These are phyloP conservation scores for Dreissena polymorpha DNA, from an alignment of 1,140 invertebrate genomes.

Conservation along the genomic window DNA sequence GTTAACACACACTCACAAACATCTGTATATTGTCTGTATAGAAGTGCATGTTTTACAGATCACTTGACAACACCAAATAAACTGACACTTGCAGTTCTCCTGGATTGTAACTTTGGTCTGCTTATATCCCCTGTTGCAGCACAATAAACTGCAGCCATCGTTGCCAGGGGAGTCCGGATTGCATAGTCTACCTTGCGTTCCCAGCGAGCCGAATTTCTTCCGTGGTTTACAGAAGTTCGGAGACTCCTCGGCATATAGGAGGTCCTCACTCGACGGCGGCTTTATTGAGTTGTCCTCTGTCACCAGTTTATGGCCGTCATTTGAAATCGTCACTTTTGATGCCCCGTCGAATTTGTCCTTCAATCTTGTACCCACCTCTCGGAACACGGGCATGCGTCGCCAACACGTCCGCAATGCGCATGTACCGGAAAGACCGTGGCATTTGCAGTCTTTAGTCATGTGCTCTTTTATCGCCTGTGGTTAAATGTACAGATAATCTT, in stretches of 20 bases:
- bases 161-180: constrained; percentile 77
- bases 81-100: constrained; percentile 74
- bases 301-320: constrained; percentile 70
- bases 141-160: constrained; percentile 80
- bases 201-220: constrained; percentile 68
- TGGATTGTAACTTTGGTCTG: constrained; percentile 60
- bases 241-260: constrained; percentile 92
- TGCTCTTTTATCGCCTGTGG: constrained; percentile 70
- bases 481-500: constrained; percentile 10
- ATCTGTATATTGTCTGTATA: constrained; percentile 65
- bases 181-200: constrained; percentile 76
- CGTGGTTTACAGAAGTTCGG: constrained; percentile 91
- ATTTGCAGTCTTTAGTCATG: constrained; percentile 87
- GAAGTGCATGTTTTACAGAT: constrained; percentile 71
- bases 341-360: constrained; percentile 91
- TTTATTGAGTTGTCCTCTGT: constrained; percentile 80
- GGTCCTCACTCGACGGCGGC: constrained; percentile 90
- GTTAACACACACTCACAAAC: constrained; percentile 53
- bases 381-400: constrained; percentile 92
- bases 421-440: constrained; percentile 97
- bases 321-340: constrained; percentile 84
- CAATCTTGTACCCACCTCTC: constrained; percentile 89
- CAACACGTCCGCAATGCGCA: constrained; percentile 97
- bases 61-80: constrained; percentile 76
- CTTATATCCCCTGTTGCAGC: constrained; percentile 76